Conservation (phyloP, 2,888 invertebrate species). For the Amphimallon solstitiale region DNA sequence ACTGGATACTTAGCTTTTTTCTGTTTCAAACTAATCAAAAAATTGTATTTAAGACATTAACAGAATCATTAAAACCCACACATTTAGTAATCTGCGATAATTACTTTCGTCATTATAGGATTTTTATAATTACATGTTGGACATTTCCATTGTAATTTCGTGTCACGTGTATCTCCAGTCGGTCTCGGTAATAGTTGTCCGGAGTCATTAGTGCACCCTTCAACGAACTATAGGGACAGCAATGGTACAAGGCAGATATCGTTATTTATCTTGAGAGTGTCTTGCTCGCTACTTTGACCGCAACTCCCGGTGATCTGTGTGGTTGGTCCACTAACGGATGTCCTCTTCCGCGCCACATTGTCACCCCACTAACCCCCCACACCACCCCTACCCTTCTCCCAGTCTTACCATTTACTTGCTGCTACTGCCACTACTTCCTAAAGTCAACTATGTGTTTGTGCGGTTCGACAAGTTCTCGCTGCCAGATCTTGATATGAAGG, state of each 20-base stretch:
- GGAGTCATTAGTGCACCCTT: constrained; percentile 60
- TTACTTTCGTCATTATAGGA: constrained; percentile 45
- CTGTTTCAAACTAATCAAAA: too few relatives aligned
- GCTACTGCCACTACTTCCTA: constrained; percentile 40
- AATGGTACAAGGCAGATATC: constrained; percentile 59
- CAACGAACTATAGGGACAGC: neutral
- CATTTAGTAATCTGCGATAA: constrained; percentile 7
- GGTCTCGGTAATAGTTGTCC: constrained; percentile 57
- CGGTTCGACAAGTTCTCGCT: constrained; percentile 59
- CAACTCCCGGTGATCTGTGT: constrained; percentile 60
- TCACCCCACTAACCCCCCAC: neutral
- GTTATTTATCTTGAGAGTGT: constrained; percentile 64
- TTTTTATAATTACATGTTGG: constrained; percentile 49
- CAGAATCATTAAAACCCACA: too few relatives aligned
- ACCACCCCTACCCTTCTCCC: neutral
- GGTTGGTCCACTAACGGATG: constrained; percentile 57
- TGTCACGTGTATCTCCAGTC: constrained; percentile 56
- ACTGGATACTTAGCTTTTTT: too few relatives aligned
- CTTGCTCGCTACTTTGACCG: constrained; percentile 56
- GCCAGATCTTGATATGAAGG: constrained; percentile 59
- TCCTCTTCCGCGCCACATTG: constrained; percentile 45
- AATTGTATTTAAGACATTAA: too few relatives aligned
- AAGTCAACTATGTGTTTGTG: constrained; percentile 59
- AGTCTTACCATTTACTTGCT: neutral
- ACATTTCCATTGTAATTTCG: constrained; percentile 46